These are phyloP conservation scores for Napeogenes inachia DNA, from an alignment of 2,888 invertebrate genomes.

Conservation along the genomic window DNA sequence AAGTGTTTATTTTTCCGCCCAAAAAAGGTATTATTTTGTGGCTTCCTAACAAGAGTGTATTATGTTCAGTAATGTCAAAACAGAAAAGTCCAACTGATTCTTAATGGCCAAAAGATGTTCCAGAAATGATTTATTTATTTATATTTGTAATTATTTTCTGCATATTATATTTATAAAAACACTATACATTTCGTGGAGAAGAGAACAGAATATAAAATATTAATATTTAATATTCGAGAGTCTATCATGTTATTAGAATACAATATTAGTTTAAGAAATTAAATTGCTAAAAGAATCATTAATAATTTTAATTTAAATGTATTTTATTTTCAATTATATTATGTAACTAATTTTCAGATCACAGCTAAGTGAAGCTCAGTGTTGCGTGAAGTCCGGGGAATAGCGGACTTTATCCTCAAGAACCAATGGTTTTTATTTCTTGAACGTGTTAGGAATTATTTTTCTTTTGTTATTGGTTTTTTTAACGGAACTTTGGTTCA, in stretches of 20 bases:
- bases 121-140: not conserved
- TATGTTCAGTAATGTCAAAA: constrained; percentile 22
- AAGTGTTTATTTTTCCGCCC: not conserved
- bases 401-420: constrained; percentile 31
- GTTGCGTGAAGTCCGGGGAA: constrained; percentile 32
- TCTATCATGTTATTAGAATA: too few relatives aligned
- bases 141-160: too few relatives aligned
- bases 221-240: too few relatives aligned
- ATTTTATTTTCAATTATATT: constrained; percentile 6
- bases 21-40: not conserved
- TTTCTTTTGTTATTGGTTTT: constrained; percentile 34
- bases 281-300: too few relatives aligned
- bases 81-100: constrained; percentile 13
- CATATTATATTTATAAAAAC: too few relatives aligned
- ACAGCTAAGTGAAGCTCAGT: constrained; percentile 29
- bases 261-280: too few relatives aligned
- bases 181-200: too few relatives aligned
- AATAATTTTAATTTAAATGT: not conserved
- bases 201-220: too few relatives aligned
- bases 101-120: not conserved
- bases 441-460: constrained; percentile 36
- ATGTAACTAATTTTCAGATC: constrained; percentile 20
- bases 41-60: constrained; percentile 14
- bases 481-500: constrained; percentile 16
- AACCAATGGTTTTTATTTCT: constrained; percentile 35